Evolutionary conservation across 2,797 vertebrate species (phyloP), one percentile per base, ranked within the genome.

Genomic region (Dicrostonyx torquatus): DNA sequence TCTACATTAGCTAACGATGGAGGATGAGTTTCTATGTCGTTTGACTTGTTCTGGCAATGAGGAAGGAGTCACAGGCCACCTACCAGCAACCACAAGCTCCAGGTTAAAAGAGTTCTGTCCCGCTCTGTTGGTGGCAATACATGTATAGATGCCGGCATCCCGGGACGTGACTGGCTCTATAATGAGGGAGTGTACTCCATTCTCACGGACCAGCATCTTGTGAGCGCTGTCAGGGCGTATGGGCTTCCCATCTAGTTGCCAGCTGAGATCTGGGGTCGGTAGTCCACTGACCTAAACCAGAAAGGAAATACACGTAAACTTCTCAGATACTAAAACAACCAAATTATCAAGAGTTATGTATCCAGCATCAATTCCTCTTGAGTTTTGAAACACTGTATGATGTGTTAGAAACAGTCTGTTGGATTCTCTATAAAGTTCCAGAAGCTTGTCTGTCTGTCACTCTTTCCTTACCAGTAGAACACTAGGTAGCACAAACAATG

Each of bases 121-220:
- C 6, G 99, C 99, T 48, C 99, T 98, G 96, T 99, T 99, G 98
- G 99, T 99, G 98, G 99, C 99, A 45, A 99, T 98, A 91, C 99
- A 99, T 0, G 99, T 99, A 97, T 99, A 99, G 97, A 99, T 99
- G 93, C 99, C 99, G 0, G 99, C 99, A 0, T 99, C 99, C 14
- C 99, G 99, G 89, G 98, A 98, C 0, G 99, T 99, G 97, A 99
- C 99, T 0, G 99, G 99, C 96, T 99, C 99, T n/a, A 99, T 99
- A 97, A 99, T 99, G 98, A 99, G 90, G 6, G 99, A 99, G 98
- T 99, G 99, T 53, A 99, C 99, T 0, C 99, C 99, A 0, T 99
- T 99, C 97, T 99, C 99, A 72, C 99, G 98, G 97, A 99, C 99
- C 95, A 99, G 94, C 99, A 99, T 99, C 98, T 99, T 99, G 96